These are phyloP conservation scores for Coenonympha glycerion DNA, from an alignment of 2,888 invertebrate genomes.

Conservation along the genomic window DNA sequence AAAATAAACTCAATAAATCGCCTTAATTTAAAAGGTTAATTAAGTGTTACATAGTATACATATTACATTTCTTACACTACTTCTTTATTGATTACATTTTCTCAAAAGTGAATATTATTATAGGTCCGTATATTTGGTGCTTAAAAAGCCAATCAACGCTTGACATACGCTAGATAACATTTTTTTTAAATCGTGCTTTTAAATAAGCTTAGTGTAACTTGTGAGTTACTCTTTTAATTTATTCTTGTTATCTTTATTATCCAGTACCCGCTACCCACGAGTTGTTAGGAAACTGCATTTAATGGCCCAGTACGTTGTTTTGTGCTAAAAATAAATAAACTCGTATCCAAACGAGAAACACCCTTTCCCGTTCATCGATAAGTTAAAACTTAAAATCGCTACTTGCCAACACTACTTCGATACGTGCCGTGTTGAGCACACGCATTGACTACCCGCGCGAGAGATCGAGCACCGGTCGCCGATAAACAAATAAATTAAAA, in stretches of 20 bases:
- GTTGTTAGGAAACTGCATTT: not conserved
- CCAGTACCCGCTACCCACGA: not conserved
- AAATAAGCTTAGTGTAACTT: no score
- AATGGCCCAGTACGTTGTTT: not conserved
- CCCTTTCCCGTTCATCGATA: conserved; percentile 12
- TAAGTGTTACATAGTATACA: no score
- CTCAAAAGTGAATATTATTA: no score
- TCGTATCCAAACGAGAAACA: not conserved
- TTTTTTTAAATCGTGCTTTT: no score
- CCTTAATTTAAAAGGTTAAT: no score
- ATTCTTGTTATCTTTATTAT: no score
- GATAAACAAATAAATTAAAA: conserved; percentile 17
- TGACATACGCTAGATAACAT: no score
- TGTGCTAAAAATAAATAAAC: not conserved
- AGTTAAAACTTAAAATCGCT: conserved; percentile 1
- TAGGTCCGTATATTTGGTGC: no score
- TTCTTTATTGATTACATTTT: no score
- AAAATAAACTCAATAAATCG: no score
- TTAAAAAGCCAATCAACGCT: no score
- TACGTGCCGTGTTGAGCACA: conserved; percentile 18
- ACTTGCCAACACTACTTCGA: conserved; percentile 21
- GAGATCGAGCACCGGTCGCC: conserved; percentile 11
- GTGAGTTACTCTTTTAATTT: not conserved
- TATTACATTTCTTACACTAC: no score
- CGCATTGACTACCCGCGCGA: conserved; percentile 19